Evolutionary conservation across 2,113 vertebrate species (phyloP).

Genomic region (Eubucco bourcierii): DNA sequence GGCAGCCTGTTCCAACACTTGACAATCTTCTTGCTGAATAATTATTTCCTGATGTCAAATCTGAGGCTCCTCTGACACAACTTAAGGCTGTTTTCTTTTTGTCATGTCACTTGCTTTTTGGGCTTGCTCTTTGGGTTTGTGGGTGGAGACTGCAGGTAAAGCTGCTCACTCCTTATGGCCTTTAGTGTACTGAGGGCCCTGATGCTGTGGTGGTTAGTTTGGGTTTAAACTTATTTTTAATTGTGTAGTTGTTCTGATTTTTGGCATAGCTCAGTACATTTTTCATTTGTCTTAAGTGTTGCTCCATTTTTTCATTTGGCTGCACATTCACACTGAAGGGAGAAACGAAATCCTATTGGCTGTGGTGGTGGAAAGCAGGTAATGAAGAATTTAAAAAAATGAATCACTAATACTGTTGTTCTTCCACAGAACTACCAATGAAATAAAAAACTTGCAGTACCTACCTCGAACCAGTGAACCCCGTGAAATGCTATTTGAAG

Average conservation of each 20-base stretch:
- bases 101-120: neutral
- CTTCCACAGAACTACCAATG: constrained; percentile 90
- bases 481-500: constrained; percentile 96
- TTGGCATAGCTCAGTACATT: neutral
- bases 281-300: neutral
- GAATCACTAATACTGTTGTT: neutral
- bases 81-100: neutral
- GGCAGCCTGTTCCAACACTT: too few relatives aligned
- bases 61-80: too few relatives aligned
- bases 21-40: too few relatives aligned
- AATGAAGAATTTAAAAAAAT: neutral
- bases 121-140: neutral
- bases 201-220: neutral
- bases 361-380: neutral
- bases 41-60: too few relatives aligned
- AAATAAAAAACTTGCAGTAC: constrained; percentile 99
- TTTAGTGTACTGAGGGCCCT: neutral
- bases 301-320: neutral
- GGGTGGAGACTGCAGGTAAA: neutral
- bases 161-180: neutral
- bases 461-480: constrained; percentile 96
- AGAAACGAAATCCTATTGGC: neutral
- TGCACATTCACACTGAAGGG: neutral
- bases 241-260: neutral
- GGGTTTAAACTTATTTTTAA: too few relatives aligned